A percentile compares a stretch with the other conserved stretches of the same genome.
These are phyloP conservation scores for Epiblema foenella DNA, from an alignment of 2,888 invertebrate species.

Conservation along the genomic window DNA sequence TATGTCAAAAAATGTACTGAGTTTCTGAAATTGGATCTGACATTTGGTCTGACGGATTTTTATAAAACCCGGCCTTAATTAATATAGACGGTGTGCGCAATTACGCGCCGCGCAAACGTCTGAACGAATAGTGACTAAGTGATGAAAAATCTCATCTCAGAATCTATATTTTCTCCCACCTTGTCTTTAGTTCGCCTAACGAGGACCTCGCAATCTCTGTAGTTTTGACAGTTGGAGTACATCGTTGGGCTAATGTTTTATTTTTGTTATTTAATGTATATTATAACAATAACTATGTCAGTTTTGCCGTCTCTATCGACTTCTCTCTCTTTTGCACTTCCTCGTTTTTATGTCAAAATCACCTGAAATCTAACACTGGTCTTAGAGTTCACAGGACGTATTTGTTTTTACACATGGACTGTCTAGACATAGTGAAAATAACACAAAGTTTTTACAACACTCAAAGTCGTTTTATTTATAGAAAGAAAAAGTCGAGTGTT, in stretches of 20 bases:
- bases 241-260: not conserved
- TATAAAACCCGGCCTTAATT: too few relatives aligned
- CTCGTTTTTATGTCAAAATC: too few relatives aligned
- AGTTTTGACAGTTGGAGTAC: not conserved
- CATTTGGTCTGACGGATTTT: too few relatives aligned
- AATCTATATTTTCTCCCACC: conserved; percentile 19
- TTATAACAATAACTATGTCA: too few relatives aligned
- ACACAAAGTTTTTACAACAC: conserved; percentile 18
- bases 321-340: too few relatives aligned
- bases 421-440: conserved; percentile 21
- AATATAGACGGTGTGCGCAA: not conserved
- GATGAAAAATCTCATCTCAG: conserved; percentile 23
- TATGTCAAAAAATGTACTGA: too few relatives aligned
- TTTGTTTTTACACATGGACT: conserved; percentile 19
- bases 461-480: conserved; percentile 14
- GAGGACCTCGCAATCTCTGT: not conserved
- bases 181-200: conserved; percentile 1
- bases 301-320: too few relatives aligned
- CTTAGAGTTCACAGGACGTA: not conserved
- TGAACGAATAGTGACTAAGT: conserved; percentile 34
- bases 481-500: conserved; percentile 20
- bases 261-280: too few relatives aligned
- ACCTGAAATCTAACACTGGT: too few relatives aligned
- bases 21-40: too few relatives aligned
- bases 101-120: conserved; percentile 25